Evolutionary conservation across 2,113 vertebrate species (phyloP), one percentile per base, ranked within the genome.

Genomic region (Phalacrocorax pelagicus): DNA sequence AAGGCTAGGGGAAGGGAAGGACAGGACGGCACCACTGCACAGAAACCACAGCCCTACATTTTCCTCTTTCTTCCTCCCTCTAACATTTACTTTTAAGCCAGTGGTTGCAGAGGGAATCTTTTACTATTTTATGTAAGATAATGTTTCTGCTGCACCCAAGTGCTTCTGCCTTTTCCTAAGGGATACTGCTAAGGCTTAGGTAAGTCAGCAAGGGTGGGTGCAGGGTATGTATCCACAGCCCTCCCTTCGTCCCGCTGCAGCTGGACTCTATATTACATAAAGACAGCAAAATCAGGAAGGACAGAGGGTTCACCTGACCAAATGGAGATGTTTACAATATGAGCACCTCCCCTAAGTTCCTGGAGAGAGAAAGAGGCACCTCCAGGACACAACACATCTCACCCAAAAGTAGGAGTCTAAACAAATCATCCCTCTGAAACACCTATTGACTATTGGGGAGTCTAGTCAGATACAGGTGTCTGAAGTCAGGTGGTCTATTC

Each of bases 301-400:
- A n/a, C 3, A 73, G 36, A 36, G 29, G 23, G 12, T n/a, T 84
- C 54, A 66, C 3, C 58, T 0, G 0, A 79, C 24, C 11, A 69
- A 82, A 61, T 0, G 2, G 0, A 1, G 36, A 12, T 88, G 62
- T 38, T 72, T n/a, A 47, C 9, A 40, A 14, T 42, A 19, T 18
- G 2, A 83, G 36, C 54, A 65, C 27, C 11, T 65, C 23, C 49
- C 36, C 8, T 7, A 15, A 38, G 20, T 34, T 10, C 10, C 26
- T 15, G 19, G 12, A 36, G 57, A 92, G 44, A 83, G 73, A 73
- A 88, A 49, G 40, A 77, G 23, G 30, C 18, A 29, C 27, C 81
- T 86, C 12, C 14, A 62, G 62, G 46, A 36, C 40, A 59, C 19
- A 49, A n/a, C n/a, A 44, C 34, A 20, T 24, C 38, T 59, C 40